Evolutionary conservation across 2,888 invertebrate genomes (phyloP), one percentile per base, ranked within the genome.

Genomic region (Oligia strigilis): DNA sequence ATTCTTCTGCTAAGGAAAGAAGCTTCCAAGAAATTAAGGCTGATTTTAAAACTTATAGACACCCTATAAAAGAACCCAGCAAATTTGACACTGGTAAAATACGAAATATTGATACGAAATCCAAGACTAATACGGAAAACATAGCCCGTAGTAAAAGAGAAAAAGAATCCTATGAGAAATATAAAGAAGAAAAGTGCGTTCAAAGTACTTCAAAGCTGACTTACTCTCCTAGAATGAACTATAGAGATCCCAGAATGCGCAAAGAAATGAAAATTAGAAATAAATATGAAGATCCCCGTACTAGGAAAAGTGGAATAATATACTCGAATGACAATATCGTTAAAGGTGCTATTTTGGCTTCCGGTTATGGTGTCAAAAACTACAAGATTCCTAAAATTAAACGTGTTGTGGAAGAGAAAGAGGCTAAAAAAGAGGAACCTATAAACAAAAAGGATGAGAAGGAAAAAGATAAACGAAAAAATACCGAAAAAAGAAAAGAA

Each of bases 301-400:
- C 86, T 4, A 69, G 92, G 88, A 90, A 90, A 85, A 81, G 92
- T 81, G 97, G 96, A 23, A 96, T 96, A 72, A 93, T 95, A 11
- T 97, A 96, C 91, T 96, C 97, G 0, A 95, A 91, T 90, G 96
- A 96, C 76, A 96, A 95, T 82, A 96, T 96, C 81, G 94, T 95
- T 8, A 96, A 93, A 82, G 96, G 95, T 40, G 93, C 93, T 58
- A 94, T 95, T 83, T 92, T 96, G 83, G 93, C 94, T 66, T 92
- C 95, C 43, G 95, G 96, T 3, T 95, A 93, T 90, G 96, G 96
- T 62, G 96, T 97, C 0, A 96, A 95, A 92, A 97, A 97, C 89
- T 97, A 96, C 83, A 97, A 95, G 91, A 97, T 97, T 85, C 97
- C 97, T 0, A 97, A 97, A 93, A 95, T 97, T 66, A 97, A 96